Evolutionary conservation across 92 coral and sea anemone species (phyloP).

Genomic region (Phenganax stokvisi): DNA sequence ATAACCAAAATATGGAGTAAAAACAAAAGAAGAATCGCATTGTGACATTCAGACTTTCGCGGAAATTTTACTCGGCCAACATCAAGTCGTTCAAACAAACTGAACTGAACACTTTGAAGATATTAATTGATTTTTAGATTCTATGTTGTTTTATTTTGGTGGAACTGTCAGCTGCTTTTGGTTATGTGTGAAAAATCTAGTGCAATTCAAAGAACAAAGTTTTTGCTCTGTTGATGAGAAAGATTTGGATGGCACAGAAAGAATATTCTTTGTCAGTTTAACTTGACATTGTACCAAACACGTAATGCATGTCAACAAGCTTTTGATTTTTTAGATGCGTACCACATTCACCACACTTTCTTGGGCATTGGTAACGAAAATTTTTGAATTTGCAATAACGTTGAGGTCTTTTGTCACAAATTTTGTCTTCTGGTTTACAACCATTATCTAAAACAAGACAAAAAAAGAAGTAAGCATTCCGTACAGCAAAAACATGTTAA

Average conservation of each 20-base stretch:
- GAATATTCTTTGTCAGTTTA: background rate
- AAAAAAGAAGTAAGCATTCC: background rate
- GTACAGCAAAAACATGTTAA: too few relatives aligned
- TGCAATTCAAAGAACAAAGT: too few relatives aligned
- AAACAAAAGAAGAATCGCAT: too few relatives aligned
- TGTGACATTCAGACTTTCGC: too few relatives aligned
- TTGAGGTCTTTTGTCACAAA: conserved; percentile 13
- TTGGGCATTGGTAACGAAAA: conserved; percentile 8
- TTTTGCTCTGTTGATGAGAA: background rate
- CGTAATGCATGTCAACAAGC: background rate
- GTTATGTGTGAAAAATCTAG: too few relatives aligned
- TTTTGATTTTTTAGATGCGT: background rate
- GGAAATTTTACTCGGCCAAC: too few relatives aligned
- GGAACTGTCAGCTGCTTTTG: too few relatives aligned
- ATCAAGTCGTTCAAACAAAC: too few relatives aligned
- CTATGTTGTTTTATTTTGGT: too few relatives aligned
- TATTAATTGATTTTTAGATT: too few relatives aligned
- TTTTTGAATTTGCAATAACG: background rate
- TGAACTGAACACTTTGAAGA: too few relatives aligned
- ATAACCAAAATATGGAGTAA: too few relatives aligned
- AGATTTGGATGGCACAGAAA: background rate
- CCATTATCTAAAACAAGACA: background rate
- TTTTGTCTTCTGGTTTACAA: conserved; percentile 3
- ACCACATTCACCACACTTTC: conserved; percentile 16
- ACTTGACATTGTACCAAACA: background rate